Conservation (phyloP, 2,797 vertebrate species). For the Pangasius krempfi region DNA sequence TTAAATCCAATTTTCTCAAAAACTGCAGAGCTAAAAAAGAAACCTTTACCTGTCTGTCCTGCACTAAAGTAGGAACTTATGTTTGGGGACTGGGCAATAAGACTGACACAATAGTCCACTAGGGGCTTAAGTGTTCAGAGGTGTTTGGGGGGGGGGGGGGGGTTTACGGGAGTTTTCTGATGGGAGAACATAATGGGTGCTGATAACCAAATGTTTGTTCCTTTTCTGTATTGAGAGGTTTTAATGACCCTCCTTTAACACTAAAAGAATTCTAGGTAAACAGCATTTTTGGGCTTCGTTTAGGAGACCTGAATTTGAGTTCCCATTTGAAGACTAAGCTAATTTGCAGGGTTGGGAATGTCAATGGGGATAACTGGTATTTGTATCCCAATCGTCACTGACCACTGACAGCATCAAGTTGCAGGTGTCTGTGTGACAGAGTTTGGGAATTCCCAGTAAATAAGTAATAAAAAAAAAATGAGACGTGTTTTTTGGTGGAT, state of each 20-base stretch:
- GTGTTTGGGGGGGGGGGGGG: slow-evolving; percentile 3
- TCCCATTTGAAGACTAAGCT: background rate
- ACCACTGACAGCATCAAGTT: background rate
- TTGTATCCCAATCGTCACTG: background rate
- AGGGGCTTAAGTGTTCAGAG: slow-evolving; percentile 30
- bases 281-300: background rate
- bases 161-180: slow-evolving; percentile 33
- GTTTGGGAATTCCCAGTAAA: slow-evolving; percentile 9
- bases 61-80: slow-evolving; percentile 74
- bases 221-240: slow-evolving; percentile 13
- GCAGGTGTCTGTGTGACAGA: background rate
- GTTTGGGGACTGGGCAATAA: slow-evolving; percentile 60
- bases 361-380: slow-evolving; percentile 20
- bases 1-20: background rate
- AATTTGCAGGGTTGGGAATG: slow-evolving; percentile 10
- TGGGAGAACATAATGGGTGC: slow-evolving; percentile 39
- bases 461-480: background rate
- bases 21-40: background rate
- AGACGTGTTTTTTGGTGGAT: slow-evolving; percentile 36
- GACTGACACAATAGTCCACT: slow-evolving; percentile 60
- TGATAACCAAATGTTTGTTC: slow-evolving; percentile 58
- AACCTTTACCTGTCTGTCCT: slow-evolving; percentile 74
- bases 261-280: slow-evolving; percentile 35
- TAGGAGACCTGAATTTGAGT: background rate
- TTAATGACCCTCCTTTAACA: slow-evolving; percentile 36